Base-by-base conservation (phyloP, 1,140 invertebrate species). In the Drosophila nigromelanica region DNA sequence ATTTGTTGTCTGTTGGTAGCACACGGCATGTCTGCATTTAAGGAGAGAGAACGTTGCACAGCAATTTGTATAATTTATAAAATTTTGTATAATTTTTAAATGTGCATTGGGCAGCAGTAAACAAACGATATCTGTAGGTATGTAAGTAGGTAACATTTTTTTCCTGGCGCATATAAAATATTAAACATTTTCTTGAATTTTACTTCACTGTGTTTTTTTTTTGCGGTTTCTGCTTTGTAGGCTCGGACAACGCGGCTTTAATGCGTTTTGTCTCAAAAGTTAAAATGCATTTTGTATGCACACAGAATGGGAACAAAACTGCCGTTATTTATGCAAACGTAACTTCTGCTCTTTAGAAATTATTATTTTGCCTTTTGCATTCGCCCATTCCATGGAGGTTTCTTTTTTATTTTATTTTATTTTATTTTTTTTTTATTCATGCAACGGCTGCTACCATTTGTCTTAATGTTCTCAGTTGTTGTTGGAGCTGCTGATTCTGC, bases 331-430 rank as follows among this genome's bases (percentile, higher is more conserved):
- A 87, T 87, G 82, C 82, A 87, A 87, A 89, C 79, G 63, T 76
- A 89, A 83, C 83, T 89, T 89, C 79, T 79, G 73, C 82, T 76
- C 83, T 87, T 89, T 87, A 79, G 76, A 87, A 87, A 87, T 89
- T 89, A 87, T 87, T 87, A 89, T 86, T 81, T 82, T 58, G 62
- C 74, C 77, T 73, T 81, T 67, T 43, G 51, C 67, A 59, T 80
- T 78, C 21, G 59, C 69, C 61, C 62, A 54, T 73, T 47, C 42
- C 39, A 70, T 30, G 48, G 55, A 55, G 40, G 35, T 40, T 42
- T 60, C 42, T 66, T 30, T 51, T 27, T 43, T 35, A 40, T 40
- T 14, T 40, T 24, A 24, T 24, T 66, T 64, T 7, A 7, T 33
- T 33, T 35, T 10, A 40, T 40, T 14, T 40, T 40, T 40, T n/a